Evolutionary conservation across 2,888 invertebrate species (phyloP), one percentile per base, ranked within the genome.

Genomic region (Eudasyphora cyanicolor): DNA sequence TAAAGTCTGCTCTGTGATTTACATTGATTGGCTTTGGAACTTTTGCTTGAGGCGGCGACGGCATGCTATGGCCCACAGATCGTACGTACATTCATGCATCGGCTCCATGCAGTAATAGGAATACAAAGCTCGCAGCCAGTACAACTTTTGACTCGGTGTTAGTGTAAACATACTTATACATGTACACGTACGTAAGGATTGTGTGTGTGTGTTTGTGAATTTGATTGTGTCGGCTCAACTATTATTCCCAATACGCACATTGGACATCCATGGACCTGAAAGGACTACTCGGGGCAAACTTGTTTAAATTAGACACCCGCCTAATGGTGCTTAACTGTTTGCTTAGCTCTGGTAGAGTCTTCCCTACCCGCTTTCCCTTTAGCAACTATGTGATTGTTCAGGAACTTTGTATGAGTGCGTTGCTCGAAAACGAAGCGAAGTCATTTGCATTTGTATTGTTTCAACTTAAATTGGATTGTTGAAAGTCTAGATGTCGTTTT

Each of bases 1-100:
- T 76, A 79, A 84, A 81, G 84, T 81, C 78, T 76, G 71, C 79
- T 79, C 73, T 81, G 84, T 84, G 84, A 84, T 84, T 84, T 84
- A 84, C 84, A 84, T 81, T 81, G 81, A 84, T 81, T 81, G 84
- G 84, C 81, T 81, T 76, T 84, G 81, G 73, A 73, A 60, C 57
- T 73, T 73, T 73, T 42, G 73, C 42, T 42, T 42, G 74, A 74
- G 74, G 69, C 76, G 42, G 38, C 38, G 14, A 60, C 14, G 45
- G 14, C 21, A 54, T 54, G 42, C 35, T 45, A 75, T 57, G 69
- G 74, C 54, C 71, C 71, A 8, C 45, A n/a, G 2, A n/a, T n/a
- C n/a, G 45, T 45, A 38, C 2, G 2, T 6, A 45, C 45, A 45
- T n/a, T 45, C n/a, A n/a, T n/a, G n/a, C n/a, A n/a, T n/a, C n/a